These are phyloP conservation scores for Cotesia chilonis DNA, from an alignment of 1,140 invertebrate genomes.

Conservation along the genomic window DNA sequence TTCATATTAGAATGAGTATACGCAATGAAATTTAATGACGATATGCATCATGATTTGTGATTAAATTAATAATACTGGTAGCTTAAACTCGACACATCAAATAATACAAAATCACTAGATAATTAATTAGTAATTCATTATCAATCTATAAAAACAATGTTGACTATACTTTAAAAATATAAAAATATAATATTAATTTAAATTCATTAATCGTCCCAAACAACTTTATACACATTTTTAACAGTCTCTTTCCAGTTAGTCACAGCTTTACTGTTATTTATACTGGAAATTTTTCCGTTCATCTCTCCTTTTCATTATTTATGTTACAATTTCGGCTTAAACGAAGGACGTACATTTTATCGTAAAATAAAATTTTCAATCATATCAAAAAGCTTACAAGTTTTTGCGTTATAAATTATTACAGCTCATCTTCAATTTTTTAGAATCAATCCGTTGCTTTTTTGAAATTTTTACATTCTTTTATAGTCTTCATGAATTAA, in stretches of 20 bases:
- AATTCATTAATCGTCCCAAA: slow-evolving; percentile 5
- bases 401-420: no score
- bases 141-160: slow-evolving; percentile 24
- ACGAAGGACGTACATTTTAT: slow-evolving; percentile 29
- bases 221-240: not conserved
- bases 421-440: no score
- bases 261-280: no score
- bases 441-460: no score
- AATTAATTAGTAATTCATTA: not conserved
- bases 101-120: not conserved
- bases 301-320: slow-evolving; percentile 8
- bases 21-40: slow-evolving; percentile 51
- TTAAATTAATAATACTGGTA: slow-evolving; percentile 63
- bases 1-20: not conserved
- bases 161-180: slow-evolving; percentile 27
- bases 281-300: not conserved
- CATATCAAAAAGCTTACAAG: no score
- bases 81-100: slow-evolving; percentile 50
- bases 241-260: no score
- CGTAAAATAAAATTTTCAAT: slow-evolving; percentile 13
- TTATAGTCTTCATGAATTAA: no score
- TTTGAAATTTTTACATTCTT: no score
- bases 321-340: slow-evolving; percentile 7
- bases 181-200: slow-evolving; percentile 39
- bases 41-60: slow-evolving; percentile 60